These are phyloP conservation scores for Pollimyrus isidori DNA, from an alignment of 2,113 vertebrate genomes.

Conservation along the genomic window DNA sequence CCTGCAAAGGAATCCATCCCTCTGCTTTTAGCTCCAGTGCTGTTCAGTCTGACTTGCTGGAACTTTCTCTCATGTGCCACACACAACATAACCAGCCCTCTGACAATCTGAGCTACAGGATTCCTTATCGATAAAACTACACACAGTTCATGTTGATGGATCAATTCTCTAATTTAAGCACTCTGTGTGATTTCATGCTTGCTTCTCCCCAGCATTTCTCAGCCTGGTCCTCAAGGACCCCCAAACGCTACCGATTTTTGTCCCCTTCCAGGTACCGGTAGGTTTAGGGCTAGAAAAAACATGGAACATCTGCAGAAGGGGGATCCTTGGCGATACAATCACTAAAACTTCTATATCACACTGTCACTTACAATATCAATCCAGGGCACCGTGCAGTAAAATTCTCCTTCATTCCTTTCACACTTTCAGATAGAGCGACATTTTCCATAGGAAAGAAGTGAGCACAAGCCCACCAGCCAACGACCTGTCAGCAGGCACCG, in stretches of 20 bases:
- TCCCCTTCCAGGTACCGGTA: too few relatives aligned
- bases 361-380: not conserved
- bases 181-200: not conserved
- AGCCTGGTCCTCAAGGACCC: not conserved
- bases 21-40: not conserved
- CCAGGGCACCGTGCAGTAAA: not conserved
- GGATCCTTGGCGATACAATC: not conserved
- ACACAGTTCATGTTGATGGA: not conserved
- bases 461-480: not conserved
- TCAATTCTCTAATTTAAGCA: not conserved
- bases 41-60: not conserved
- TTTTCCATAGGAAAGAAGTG: not conserved
- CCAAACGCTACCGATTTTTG: not conserved
- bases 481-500: not conserved
- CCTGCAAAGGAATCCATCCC: not conserved
- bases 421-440: not conserved
- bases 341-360: not conserved
- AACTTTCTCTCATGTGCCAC: not conserved
- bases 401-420: not conserved
- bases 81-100: not conserved
- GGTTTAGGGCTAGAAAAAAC: not conserved
- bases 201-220: not conserved
- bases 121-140: not conserved
- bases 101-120: not conserved
- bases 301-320: not conserved